Base-by-base conservation (phyloP, 2,113 vertebrate species). In the Cyphomyrus plagiostoma region DNA sequence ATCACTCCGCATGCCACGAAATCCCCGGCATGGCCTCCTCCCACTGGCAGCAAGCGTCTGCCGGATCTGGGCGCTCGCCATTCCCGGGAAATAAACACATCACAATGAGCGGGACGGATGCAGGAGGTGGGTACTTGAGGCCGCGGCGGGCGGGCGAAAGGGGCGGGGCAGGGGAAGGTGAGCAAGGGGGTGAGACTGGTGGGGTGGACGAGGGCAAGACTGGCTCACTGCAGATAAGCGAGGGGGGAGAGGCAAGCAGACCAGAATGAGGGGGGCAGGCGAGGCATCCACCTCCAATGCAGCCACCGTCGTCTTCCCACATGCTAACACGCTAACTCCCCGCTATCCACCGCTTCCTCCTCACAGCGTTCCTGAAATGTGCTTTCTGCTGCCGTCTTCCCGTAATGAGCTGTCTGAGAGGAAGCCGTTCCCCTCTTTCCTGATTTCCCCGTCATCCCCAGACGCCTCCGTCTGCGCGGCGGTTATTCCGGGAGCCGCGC, bases 241-340 rank as follows among this genome's bases (percentile, higher is more conserved):
- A 58, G 5, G 56, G 21, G 23, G 21, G 53, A 21, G 19, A 9
- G 23, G 56, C 21, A 58, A n/a, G 56, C 56, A 23, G 56, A 8
- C 56, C 56, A 58, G 56, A n/a, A 4, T 53, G 52, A 56, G 53
- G 7, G 0, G 23, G 56, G 56, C 56, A n/a, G 23, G 23, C 21
- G 7, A 58, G 7, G 56, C 21, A 62, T 2, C 23, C 56, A 10
- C 2, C 62, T 66, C n/a, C 62, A 66, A 9, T 26, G 62, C 62
- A 70, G n/a, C 62, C 26, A 70, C 62, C 1, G n/a, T 26, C n/a
- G 1, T 66, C 62, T 11, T 26, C 62, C 62, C n/a, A 85, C 84
- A 90, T 46, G 45, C 90, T 91, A 91, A 91, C 45, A 84, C 30
- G 91, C 91, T 83, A 83, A 84, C 92, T 92, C 89, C 80, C 83